Base-by-base conservation (phyloP, 2,113 vertebrate species). In the Coryphaenoides rupestris region DNA sequence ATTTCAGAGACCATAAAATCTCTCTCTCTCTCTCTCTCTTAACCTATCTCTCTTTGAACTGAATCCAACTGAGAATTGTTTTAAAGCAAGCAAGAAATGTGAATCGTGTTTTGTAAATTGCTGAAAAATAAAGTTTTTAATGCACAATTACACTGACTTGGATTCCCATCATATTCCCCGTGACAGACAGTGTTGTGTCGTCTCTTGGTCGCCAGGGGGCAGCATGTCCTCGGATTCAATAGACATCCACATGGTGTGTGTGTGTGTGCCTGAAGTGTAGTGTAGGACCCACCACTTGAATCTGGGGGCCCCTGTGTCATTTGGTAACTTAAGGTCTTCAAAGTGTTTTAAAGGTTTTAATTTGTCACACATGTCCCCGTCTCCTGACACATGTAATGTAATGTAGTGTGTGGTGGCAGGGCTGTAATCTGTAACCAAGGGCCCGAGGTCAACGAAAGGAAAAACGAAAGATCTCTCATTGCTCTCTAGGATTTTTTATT, bases 381-480 rank as follows among this genome's bases (percentile, higher is more conserved):
- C 21, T 69, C 62, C 58, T 62, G 66, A 62, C 62, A 21, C 50
- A 14, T 24, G 52, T 74, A 70, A 78, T 80, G 66, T 13, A 56
- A 14, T 24, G 52, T 74, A 70, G 76, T 80, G 66, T 13, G 59
- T 47, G 19, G 73, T 65, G 79, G 73, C 75, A 78, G 73, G 12
- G 73, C 62, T 24, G 63, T 60, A 76, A 65, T 73, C 83, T 81
- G 63, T 85, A 83, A 85, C 83, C 26, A 73, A 63, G 72, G 73
- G 69, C 79, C 63, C n/a, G 65, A 85, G 71, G 71, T 82, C 66
- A 78, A 64, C 40, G 70, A 68, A 58, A 46, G 66, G 55, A 74
- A 72, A 83, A 75, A 80, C 74, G 70, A 83, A 75, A 83, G n/a
- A 82, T 76, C 74, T 71, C 70, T 62, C n/a, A n/a, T n/a, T 55